phyloP scores from a whole-genome alignment of 2,888 invertebrate species.

The Drepanosiphum platanoidis region DNA sequence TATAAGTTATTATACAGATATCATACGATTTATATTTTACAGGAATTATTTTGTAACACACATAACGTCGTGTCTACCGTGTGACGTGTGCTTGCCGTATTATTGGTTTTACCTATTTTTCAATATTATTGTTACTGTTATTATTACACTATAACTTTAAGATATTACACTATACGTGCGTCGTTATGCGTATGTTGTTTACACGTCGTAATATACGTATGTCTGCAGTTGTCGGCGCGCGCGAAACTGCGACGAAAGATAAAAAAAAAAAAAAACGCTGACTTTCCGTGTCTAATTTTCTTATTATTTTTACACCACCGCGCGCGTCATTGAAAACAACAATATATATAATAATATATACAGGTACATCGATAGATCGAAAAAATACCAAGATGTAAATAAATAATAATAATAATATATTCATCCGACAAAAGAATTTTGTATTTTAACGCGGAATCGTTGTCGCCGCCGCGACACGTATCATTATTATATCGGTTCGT shows the following conservation, averaged over 20 bases:
- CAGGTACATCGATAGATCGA: background rate
- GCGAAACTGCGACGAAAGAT: slow-evolving; percentile 18
- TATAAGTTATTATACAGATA: too few relatives aligned
- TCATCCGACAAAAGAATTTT: slow-evolving; percentile 22
- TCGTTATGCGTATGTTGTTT: too few relatives aligned
- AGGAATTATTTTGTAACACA: too few relatives aligned
- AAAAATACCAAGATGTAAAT: slow-evolving; percentile 26
- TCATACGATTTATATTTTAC: too few relatives aligned
- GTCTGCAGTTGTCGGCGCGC: background rate
- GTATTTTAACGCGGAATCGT: slow-evolving; percentile 18
- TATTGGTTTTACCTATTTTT: too few relatives aligned
- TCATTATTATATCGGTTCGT: background rate
- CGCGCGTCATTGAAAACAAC: slow-evolving; percentile 42
- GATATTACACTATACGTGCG: too few relatives aligned
- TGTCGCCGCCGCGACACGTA: background rate
- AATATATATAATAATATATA: slow-evolving; percentile 14
- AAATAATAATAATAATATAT: too few relatives aligned
- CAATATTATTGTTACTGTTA: too few relatives aligned
- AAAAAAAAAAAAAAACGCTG: slow-evolving; percentile 33
- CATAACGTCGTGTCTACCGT: too few relatives aligned
- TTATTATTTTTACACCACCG: slow-evolving; percentile 56
- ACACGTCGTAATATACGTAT: slow-evolving; percentile 5
- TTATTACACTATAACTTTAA: too few relatives aligned
- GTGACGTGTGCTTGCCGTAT: too few relatives aligned
- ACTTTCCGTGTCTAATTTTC: slow-evolving; percentile 59